phyloP scores from a whole-genome alignment of 2,888 invertebrate species.

The Melanargia galathea region DNA sequence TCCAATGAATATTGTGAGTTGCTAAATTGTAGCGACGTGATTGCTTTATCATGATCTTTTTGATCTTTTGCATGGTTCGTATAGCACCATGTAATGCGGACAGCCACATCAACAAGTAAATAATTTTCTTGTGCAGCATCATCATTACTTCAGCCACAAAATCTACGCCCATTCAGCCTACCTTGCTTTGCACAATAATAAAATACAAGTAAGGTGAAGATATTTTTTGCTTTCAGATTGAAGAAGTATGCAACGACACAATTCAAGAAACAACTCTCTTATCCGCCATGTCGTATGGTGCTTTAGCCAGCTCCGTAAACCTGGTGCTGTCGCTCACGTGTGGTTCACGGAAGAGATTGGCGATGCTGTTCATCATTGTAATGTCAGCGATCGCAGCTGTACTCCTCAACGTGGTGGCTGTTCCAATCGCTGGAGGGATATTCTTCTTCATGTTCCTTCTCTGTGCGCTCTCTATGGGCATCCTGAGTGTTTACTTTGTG shows the following conservation, averaged over 20 bases:
- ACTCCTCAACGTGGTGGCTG: constrained; percentile 61
- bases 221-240: constrained; percentile 46
- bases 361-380: constrained; percentile 65
- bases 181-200: no score
- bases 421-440: constrained; percentile 69
- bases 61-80: no score
- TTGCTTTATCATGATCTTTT: no score
- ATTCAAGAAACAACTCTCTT: constrained; percentile 72
- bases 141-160: no score
- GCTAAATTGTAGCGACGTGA: no score
- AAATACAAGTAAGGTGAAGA: neutral
- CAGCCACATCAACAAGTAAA: no score
- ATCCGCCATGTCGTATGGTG: constrained; percentile 74
- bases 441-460: constrained; percentile 75
- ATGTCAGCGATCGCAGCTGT: constrained; percentile 61
- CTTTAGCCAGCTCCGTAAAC: constrained; percentile 66
- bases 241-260: constrained; percentile 68
- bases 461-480: constrained; percentile 72
- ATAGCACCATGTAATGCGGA: no score
- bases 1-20: no score
- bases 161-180: no score
- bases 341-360: constrained; percentile 65
- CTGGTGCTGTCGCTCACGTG: constrained; percentile 71
- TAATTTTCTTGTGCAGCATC: no score
- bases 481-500: constrained; percentile 75